phyloP scores from a whole-genome alignment of 2,113 vertebrate genomes.

The Aramus guarauna region DNA sequence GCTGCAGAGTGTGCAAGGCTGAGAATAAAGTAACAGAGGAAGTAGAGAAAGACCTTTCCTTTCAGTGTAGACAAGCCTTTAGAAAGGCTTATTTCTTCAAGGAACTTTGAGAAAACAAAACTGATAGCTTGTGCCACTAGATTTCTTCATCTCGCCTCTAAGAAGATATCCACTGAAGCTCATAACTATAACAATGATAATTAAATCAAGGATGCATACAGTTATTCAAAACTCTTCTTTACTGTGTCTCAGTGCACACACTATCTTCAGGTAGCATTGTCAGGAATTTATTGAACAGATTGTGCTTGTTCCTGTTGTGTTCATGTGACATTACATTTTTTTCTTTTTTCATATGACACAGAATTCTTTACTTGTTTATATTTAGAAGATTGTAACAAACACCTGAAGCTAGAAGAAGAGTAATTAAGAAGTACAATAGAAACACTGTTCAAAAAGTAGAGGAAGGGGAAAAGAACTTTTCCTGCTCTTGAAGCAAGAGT shows the following conservation, averaged over 20 bases:
- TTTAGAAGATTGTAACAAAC: not conserved
- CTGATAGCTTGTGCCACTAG: not conserved
- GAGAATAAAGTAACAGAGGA: not conserved
- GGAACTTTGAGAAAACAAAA: not conserved
- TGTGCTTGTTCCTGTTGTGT: not conserved
- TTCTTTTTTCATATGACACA: not conserved
- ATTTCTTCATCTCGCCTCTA: not conserved
- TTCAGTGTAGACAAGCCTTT: not conserved
- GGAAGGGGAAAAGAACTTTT: not conserved
- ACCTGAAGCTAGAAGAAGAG: not conserved
- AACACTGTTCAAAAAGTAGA: not conserved
- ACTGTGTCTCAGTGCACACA: not conserved
- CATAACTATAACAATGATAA: not conserved
- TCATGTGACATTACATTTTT: not conserved
- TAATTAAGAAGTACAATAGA: not conserved
- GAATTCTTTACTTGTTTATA: not conserved
- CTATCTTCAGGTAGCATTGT: not conserved
- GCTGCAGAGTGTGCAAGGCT: not conserved
- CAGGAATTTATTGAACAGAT: not conserved
- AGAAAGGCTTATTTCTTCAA: not conserved
- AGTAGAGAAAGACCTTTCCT: not conserved
- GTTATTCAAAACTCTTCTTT: not conserved
- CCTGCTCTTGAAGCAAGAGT: not conserved
- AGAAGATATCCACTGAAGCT: not conserved
- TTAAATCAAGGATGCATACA: not conserved